Evolutionary conservation across 2,797 vertebrate genomes (phyloP).

Genomic region (Helostoma temminkii): DNA sequence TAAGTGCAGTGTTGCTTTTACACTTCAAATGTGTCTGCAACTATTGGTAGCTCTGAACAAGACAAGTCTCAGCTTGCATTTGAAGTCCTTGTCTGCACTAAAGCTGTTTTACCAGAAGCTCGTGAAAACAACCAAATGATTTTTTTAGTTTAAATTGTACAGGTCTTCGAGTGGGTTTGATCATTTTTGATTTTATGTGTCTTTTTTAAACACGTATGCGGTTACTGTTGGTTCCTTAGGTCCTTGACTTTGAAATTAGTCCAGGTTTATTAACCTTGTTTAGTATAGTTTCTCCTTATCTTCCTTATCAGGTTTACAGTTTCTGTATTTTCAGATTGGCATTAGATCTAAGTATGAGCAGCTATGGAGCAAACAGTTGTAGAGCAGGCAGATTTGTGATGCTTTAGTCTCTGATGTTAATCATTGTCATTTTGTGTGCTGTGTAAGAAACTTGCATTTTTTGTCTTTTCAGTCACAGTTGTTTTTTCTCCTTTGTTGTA

Average conservation of each 20-base stretch:
- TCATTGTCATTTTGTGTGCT: slow-evolving; percentile 47
- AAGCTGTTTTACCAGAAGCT: neutral
- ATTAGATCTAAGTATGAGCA: slow-evolving; percentile 17
- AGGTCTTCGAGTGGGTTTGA: neutral
- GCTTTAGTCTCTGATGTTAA: slow-evolving; percentile 37
- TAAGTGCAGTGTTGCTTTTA: slow-evolving; percentile 84
- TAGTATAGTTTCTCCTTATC: neutral
- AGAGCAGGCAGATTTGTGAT: slow-evolving; percentile 34
- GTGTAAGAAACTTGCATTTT: slow-evolving; percentile 42
- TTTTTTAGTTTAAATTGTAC: neutral
- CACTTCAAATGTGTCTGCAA: slow-evolving; percentile 13
- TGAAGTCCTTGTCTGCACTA: slow-evolving; percentile 12
- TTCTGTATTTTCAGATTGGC: slow-evolving; percentile 4
- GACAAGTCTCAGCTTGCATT: slow-evolving; percentile 6
- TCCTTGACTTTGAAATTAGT: slow-evolving; percentile 7
- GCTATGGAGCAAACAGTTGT: slow-evolving; percentile 12
- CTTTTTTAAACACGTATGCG: neutral
- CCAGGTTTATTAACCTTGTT: slow-evolving; percentile 2
- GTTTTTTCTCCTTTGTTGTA: slow-evolving; percentile 37
- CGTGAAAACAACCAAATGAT: neutral
- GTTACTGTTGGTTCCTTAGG: neutral
- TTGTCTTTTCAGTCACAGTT: slow-evolving; percentile 40
- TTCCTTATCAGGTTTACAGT: slow-evolving; percentile 15
- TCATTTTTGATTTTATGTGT: neutral
- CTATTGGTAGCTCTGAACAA: slow-evolving; percentile 14